Evolutionary conservation across 2,888 invertebrate genomes (phyloP), one percentile per base, ranked within the genome.

Genomic region (Coenonympha arcania): DNA sequence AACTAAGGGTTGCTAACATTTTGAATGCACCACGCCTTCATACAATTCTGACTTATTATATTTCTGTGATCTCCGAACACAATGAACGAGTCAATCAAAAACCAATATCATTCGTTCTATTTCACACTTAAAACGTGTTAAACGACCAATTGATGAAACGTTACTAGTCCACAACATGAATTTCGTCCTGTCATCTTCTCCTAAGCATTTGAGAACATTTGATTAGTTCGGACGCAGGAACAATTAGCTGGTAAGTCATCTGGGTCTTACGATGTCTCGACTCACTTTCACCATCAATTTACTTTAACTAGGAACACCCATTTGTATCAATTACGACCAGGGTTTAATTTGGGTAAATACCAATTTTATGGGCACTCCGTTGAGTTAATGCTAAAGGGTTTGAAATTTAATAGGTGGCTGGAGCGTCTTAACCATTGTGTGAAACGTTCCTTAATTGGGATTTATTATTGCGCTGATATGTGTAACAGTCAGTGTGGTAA

Each of bases 331-430:
- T 86, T 84, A 80, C 71, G 69, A 62, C 57, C 68, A 63, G 65
- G 72, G 70, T 73, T 84, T 79, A 83, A 84, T 84, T 84, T 80
- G 71, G 78, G 76, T 78, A 79, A 82, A 84, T 79, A 82, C 76
- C 80, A 81, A 80, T 82, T 83, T 81, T 79, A 83, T 79, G 80
- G 80, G 61, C 66, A 68, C 65, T 66, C 63, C 71, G 66, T 75
- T 76, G 77, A 73, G 74, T 73, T 76, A 73, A 76, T 75, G 77
- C 71, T 58, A 79, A 78, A 76, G 76, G 77, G 77, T 78, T 73
- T 66, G 65, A 75, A 77, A 77, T 76, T 75, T 78, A 76, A 76
- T 77, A 72, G 67, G 67, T 64, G 52, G 58, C 58, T 64, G 64
- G 68, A 69, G 67, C 59, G 62, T 47, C 55, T 50, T 57, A 61